Conservation (phyloP, 2,797 vertebrate genomes). For the Sebastolobus alascanus region DNA sequence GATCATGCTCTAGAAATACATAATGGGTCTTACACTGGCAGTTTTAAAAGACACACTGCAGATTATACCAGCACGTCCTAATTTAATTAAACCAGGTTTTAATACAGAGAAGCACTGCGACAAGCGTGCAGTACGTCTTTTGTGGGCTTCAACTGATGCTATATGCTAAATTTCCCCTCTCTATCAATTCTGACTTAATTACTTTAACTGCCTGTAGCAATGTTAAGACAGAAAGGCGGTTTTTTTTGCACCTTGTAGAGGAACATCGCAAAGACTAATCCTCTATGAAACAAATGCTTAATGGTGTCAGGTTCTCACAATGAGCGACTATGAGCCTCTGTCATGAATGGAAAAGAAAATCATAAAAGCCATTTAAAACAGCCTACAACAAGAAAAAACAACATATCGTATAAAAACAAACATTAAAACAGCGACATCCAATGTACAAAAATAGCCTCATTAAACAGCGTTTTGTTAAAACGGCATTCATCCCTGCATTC, state of each 20-base stretch:
- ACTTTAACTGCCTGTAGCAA: constrained; percentile 47
- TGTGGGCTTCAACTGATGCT: constrained; percentile 31
- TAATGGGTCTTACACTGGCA: constrained; percentile 40
- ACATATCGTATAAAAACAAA: constrained; percentile 72
- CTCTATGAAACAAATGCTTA: constrained; percentile 50
- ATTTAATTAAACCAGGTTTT: constrained; percentile 60
- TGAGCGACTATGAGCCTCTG: constrained; percentile 40
- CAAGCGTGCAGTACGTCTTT: constrained; percentile 43
- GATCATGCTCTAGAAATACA: constrained; percentile 53
- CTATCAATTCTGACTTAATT: constrained; percentile 59
- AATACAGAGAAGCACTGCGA: constrained; percentile 40
- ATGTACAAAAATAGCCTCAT: constrained; percentile 73
- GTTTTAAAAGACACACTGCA: constrained; percentile 52
- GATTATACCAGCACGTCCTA: constrained; percentile 43
- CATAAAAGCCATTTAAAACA: constrained; percentile 32
- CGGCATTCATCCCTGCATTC: constrained; percentile 46
- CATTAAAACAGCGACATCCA: constrained; percentile 58
- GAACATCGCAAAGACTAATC: constrained; percentile 60
- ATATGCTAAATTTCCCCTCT: constrained; percentile 28
- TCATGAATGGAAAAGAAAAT: constrained; percentile 6
- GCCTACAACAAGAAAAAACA: constrained; percentile 37
- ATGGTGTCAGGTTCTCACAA: constrained; percentile 53
- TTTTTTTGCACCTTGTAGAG: constrained; percentile 52
- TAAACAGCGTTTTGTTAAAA: constrained; percentile 67
- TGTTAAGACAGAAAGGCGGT: constrained; percentile 63